A percentile compares a stretch with the other conserved stretches of the same genome.
These are phyloP conservation scores for Drosophila serrata DNA, from an alignment of 1,140 invertebrate genomes.

Conservation along the genomic window DNA sequence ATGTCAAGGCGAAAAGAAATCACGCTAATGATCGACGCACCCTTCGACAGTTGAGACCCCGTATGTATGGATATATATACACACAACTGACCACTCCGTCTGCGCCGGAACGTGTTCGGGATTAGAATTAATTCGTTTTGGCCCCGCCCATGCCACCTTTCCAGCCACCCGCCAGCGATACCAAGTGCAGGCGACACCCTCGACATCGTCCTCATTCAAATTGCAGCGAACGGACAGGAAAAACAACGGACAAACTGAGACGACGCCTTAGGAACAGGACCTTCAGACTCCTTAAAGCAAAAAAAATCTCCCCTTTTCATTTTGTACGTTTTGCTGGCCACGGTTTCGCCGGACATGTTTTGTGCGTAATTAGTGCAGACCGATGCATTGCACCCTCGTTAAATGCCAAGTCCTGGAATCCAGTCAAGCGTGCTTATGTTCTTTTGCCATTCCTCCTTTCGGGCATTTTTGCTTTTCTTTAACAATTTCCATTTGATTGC, in stretches of 20 bases:
- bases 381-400: conserved; percentile 41
- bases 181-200: conserved; percentile 48
- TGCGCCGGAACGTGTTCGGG: conserved; percentile 68
- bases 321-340: not conserved
- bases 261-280: conserved; percentile 13
- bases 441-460: conserved; percentile 14
- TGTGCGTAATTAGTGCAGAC: conserved; percentile 78
- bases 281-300: not conserved
- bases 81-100: conserved; percentile 41
- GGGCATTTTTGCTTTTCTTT: conserved; percentile 61
- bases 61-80: not conserved
- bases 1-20: conserved; percentile 59
- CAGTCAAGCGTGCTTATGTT: conserved; percentile 55
- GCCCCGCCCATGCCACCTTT: conserved; percentile 30
- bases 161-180: conserved; percentile 31
- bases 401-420: conserved; percentile 25
- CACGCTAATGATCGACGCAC: conserved; percentile 67
- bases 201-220: conserved; percentile 58
- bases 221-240: conserved; percentile 47
- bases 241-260: conserved; percentile 43
- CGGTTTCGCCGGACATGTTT: conserved; percentile 58
- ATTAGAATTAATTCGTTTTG: conserved; percentile 73
- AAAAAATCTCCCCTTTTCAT: conserved; percentile 26
- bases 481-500: conserved; percentile 83
- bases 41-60: conserved; percentile 29